Base-by-base conservation (phyloP, 2,113 vertebrate genomes). In the Aphelocoma coerulescens region DNA sequence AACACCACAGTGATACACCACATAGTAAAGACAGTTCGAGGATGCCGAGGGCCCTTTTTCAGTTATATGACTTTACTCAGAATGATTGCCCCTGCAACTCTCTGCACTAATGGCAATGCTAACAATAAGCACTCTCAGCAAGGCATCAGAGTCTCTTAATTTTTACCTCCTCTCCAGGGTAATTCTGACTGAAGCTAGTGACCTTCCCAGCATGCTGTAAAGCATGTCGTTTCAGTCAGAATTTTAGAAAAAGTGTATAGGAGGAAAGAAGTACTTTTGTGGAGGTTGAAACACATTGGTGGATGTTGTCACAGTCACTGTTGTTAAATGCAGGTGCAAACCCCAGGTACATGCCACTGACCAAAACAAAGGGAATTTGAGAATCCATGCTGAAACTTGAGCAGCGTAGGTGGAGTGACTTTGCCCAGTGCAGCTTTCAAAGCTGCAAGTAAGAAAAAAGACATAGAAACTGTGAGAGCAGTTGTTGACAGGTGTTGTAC, bases 21-120 rank as follows among this genome's bases (percentile, higher is more conserved):
- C n/a, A n/a, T 1, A 71, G 33, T 21, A 51, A 72, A 68, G 48
- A 62, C 10, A 59, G 28, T 59, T 51, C 0, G 0, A 48, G 30
- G 20, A 46, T 33, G 33, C 30, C 79, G 76, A 89, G 41, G 27
- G 27, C 7, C 21, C 21, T 89, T 68, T 89, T 35, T 68, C 30
- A 46, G 20, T 35, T 68, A 6, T 16, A 46, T 13, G 20, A 76
- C 23, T 73, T 73, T 49, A 22, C 1, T 3, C 54, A 73, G 62
- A 85, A 93, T 30, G 44, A 52, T 85, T 8, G 67, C 11, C 30
- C 22, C 44, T 88, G 27, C 16, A 75, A 63, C 18, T 69, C 48
- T 4, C 4, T 26, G 39, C 5, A 26, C 39, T 71, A 68, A n/a
- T 58, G 52, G 33, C n/a, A 85, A 22, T 37, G 28, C 19, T 74